Percentiles rank a stretch among this genome's conserved stretches.
Evolutionary conservation across 2,113 vertebrate genomes (phyloP).

Genomic region (Salminus brasiliensis): DNA sequence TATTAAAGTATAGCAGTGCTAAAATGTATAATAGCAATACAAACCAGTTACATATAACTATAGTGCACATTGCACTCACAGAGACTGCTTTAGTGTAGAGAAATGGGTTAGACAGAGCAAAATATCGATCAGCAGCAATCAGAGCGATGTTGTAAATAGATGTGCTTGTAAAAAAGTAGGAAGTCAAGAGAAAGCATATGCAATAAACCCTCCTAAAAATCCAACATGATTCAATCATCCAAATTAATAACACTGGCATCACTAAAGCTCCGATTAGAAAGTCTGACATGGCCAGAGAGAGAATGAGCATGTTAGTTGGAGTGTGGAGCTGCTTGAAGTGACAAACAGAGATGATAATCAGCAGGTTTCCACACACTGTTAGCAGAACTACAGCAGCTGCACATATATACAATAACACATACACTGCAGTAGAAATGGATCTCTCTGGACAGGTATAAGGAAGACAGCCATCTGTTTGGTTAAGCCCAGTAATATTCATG

Average conservation of each 20-base stretch:
- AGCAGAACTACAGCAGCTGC: constrained; percentile 62
- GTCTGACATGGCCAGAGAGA: constrained; percentile 37
- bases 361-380: constrained; percentile 45
- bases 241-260: constrained; percentile 71
- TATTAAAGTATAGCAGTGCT: constrained; percentile 26
- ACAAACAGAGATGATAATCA: constrained; percentile 37
- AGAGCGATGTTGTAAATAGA: neutral
- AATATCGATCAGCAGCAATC: constrained; percentile 49
- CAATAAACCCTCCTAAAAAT: constrained; percentile 33
- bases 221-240: constrained; percentile 47
- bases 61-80: neutral
- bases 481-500: neutral
- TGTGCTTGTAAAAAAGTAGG: neutral
- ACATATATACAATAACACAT: constrained; percentile 52
- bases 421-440: neutral
- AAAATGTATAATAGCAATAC: constrained; percentile 8
- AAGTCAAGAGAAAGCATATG: neutral
- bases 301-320: constrained; percentile 35
- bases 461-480: neutral
- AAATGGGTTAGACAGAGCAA: constrained; percentile 46
- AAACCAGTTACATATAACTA: constrained; percentile 26
- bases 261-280: constrained; percentile 55
- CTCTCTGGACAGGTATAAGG: constrained; percentile 6
- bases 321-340: constrained; percentile 55
- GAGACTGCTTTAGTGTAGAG: constrained; percentile 43